phyloP scores from a whole-genome alignment of 1,140 invertebrate species.

The Coptotermes formosanus region DNA sequence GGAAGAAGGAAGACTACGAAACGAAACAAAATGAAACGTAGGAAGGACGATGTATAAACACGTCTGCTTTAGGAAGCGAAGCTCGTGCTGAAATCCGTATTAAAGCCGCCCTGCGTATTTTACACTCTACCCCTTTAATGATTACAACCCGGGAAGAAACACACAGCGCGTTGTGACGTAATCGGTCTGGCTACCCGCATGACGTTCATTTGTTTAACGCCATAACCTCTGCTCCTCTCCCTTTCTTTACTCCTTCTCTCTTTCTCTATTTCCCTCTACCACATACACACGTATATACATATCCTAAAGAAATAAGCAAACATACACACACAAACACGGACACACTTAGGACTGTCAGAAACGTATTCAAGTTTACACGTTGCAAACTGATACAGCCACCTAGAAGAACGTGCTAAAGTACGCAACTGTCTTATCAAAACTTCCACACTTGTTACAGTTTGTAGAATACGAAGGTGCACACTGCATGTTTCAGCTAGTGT shows the following conservation, averaged over 20 bases:
- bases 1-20: too few species aligned
- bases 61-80: not conserved
- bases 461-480: not conserved
- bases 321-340: not conserved
- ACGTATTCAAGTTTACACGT: not conserved
- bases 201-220: constrained; percentile 11
- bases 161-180: not conserved
- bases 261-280: not conserved
- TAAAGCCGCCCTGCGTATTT: not conserved
- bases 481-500: not conserved
- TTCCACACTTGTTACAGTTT: not conserved
- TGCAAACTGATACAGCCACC: too few species aligned
- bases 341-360: not conserved
- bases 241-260: not conserved
- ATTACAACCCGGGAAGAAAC: not conserved
- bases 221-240: not conserved
- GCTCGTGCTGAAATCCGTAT: not conserved
- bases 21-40: too few species aligned
- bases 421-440: not conserved
- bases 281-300: not conserved
- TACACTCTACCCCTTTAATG: not conserved
- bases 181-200: constrained; percentile 13
- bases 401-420: too few species aligned
- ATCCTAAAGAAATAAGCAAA: not conserved
- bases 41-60: too few species aligned